Conservation (phyloP, 2,113 vertebrate species). For the Channa maculata region DNA sequence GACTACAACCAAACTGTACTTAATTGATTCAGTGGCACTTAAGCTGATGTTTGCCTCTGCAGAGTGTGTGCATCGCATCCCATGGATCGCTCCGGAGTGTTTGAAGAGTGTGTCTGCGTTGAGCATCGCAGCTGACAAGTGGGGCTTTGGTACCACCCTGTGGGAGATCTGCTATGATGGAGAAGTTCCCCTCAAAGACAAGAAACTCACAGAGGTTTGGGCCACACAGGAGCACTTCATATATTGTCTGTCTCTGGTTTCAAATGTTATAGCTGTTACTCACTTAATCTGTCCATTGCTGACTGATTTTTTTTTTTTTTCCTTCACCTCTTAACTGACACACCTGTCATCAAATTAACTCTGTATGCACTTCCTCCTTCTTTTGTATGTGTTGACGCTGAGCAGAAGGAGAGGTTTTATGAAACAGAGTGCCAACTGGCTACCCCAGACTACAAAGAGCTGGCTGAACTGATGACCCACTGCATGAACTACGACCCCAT, state of each 20-base stretch:
- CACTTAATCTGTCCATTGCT: too few relatives aligned
- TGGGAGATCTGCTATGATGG: conserved; percentile 99
- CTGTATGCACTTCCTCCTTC: neutral
- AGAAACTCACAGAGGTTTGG: conserved; percentile 93
- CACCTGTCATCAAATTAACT: neutral
- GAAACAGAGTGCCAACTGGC: conserved; percentile 88
- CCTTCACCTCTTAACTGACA: neutral
- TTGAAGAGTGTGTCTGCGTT: conserved; percentile 88
- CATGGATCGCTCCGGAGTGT: conserved; percentile 97
- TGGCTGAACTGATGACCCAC: conserved; percentile 95
- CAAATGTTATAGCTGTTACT: neutral
- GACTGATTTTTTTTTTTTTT: neutral
- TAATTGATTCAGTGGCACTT: neutral
- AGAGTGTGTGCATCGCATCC: conserved; percentile 95
- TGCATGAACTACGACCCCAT: conserved; percentile 98
- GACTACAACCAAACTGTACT: neutral
- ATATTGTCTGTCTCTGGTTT: too few relatives aligned
- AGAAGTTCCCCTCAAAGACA: conserved; percentile 95
- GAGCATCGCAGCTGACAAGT: conserved; percentile 94
- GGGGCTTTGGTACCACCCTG: conserved; percentile 97
- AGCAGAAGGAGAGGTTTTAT: conserved; percentile 96
- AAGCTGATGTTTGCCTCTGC: conserved; percentile 26
- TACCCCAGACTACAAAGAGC: conserved; percentile 91
- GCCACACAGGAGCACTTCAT: neutral
- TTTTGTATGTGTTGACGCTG: conserved; percentile 34